phyloP scores from a whole-genome alignment of 2,113 vertebrate genomes.

The Pseudorhombus dupliciocellatus region DNA sequence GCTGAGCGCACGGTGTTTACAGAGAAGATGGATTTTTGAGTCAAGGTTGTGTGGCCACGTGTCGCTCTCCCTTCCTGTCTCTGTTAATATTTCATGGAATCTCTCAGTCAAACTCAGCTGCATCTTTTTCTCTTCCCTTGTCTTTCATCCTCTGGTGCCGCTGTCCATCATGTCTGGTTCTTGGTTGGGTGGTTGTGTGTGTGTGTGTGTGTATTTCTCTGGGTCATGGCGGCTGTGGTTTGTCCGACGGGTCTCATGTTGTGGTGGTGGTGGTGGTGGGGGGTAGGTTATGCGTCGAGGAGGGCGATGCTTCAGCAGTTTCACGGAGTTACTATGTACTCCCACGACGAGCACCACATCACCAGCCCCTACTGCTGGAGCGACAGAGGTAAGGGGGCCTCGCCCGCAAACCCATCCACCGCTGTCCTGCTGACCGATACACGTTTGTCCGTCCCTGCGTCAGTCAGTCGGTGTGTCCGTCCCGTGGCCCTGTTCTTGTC shows the following conservation, averaged over 20 bases:
- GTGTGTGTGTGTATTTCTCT: conserved; percentile 25
- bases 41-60: conserved; percentile 41
- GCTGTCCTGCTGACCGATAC: conserved; percentile 53
- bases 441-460: conserved; percentile 32
- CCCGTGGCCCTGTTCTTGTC: conserved; percentile 59
- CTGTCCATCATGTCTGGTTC: conserved; percentile 64
- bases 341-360: conserved; percentile 82
- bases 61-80: conserved; percentile 14
- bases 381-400: conserved; percentile 85
- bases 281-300: conserved; percentile 86
- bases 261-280: conserved; percentile 50
- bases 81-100: conserved; percentile 52
- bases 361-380: conserved; percentile 78
- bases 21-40: conserved; percentile 9
- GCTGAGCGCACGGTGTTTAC: conserved; percentile 18
- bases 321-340: conserved; percentile 88
- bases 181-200: conserved; percentile 18
- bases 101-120: conserved; percentile 57
- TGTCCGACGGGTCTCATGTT: conserved; percentile 73
- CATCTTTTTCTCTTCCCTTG: conserved; percentile 66
- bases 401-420: conserved; percentile 44
- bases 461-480: conserved; percentile 33
- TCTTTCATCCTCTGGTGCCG: conserved; percentile 68
- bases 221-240: conserved; percentile 37
- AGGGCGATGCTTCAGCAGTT: conserved; percentile 90